A percentile compares a stretch with the other conserved stretches of the same genome.
Conservation (phyloP, 2,888 invertebrate genomes). For the Coenonympha glycerion region DNA sequence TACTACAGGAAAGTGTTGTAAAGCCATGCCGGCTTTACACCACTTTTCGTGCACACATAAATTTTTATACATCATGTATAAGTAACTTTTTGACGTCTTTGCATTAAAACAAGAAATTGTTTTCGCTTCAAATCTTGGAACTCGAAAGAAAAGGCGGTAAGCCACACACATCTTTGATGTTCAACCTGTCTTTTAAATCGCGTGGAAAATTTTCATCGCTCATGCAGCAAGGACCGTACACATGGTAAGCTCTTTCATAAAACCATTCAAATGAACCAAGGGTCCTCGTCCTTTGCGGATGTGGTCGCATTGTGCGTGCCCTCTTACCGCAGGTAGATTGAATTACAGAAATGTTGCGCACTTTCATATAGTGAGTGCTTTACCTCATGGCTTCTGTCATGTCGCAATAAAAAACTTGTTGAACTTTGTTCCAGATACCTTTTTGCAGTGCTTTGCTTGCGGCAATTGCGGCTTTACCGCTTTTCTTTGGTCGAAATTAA, state of each 20-base stretch:
- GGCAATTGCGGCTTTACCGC: neutral
- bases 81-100: no score
- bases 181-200: slow-evolving; percentile 5
- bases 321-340: slow-evolving; percentile 25
- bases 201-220: slow-evolving; percentile 6
- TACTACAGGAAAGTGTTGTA: no score
- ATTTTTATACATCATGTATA: no score
- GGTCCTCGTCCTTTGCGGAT: slow-evolving; percentile 40
- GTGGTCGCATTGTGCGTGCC: slow-evolving; percentile 40
- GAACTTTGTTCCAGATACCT: slow-evolving; percentile 6
- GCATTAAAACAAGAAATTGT: no score
- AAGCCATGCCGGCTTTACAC: no score
- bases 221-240: neutral
- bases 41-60: no score
- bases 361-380: slow-evolving; percentile 19
- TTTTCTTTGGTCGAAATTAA: no score
- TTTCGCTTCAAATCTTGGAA: no score
- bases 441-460: slow-evolving; percentile 2
- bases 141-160: no score
- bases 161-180: neutral
- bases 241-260: slow-evolving; percentile 16
- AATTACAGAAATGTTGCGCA: slow-evolving; percentile 24
- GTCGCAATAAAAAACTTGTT: slow-evolving; percentile 12
- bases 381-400: slow-evolving; percentile 16
- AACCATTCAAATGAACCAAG: slow-evolving; percentile 20